Evolutionary conservation across 2,113 vertebrate genomes (phyloP).

Genomic region (Bubo bubo): DNA sequence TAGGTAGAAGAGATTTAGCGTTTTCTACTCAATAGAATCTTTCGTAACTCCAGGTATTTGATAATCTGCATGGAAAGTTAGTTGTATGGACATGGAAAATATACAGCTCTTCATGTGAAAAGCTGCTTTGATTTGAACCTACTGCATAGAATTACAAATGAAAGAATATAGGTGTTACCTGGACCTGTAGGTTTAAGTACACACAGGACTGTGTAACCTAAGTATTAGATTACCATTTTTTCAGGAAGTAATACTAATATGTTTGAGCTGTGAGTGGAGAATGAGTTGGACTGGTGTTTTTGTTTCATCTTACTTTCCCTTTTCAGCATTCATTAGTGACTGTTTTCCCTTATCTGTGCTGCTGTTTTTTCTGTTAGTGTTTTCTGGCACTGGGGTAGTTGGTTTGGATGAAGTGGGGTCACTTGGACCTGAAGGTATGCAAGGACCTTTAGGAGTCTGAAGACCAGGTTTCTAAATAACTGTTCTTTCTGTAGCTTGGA

Average conservation of each 20-base stretch:
- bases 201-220: conserved; percentile 51
- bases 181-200: conserved; percentile 62
- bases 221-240: conserved; percentile 66
- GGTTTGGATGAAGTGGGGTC: neutral
- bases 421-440: neutral
- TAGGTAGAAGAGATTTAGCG: neutral
- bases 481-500: neutral
- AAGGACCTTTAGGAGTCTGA: neutral
- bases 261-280: conserved; percentile 6
- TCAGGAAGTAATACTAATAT: conserved; percentile 50
- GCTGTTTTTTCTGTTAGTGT: neutral
- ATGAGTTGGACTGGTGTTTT: neutral
- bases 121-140: conserved; percentile 29
- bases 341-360: neutral
- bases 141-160: conserved; percentile 27
- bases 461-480: neutral
- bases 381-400: neutral
- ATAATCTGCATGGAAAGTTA: conserved; percentile 15
- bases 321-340: neutral
- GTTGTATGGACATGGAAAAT: conserved; percentile 40
- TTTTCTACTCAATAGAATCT: neutral
- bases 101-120: neutral
- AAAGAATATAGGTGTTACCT: conserved; percentile 65
- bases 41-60: conserved; percentile 34
- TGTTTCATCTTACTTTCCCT: neutral